Conservation (phyloP, 2,113 vertebrate genomes). For the Copsychus sechellarum region DNA sequence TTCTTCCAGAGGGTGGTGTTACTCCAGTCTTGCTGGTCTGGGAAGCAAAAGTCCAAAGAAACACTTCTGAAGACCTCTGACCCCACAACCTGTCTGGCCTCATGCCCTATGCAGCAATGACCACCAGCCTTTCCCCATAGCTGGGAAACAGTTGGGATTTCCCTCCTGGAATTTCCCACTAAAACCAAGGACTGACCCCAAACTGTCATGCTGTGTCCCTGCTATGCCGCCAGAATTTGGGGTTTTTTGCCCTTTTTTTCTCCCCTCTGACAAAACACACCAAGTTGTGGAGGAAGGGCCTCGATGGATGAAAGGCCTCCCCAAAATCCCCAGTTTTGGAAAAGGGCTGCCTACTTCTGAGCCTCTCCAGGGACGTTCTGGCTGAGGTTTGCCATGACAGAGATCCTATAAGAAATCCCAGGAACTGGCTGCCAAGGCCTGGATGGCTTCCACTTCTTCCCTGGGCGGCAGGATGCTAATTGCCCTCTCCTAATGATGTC, state of each 20-base stretch:
- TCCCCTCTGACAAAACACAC: background rate
- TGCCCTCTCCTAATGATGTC: background rate
- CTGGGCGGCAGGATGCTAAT: background rate
- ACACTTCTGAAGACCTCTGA: background rate
- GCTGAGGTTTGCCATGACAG: background rate
- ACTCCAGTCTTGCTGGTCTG: background rate
- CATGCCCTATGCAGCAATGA: background rate
- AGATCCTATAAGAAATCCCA: background rate
- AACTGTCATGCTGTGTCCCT: rapidly evolving
- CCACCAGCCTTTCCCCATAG: background rate
- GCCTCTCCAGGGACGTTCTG: background rate
- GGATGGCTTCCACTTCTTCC: background rate
- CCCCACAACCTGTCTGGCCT: background rate
- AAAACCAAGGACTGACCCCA: background rate
- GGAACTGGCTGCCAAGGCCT: background rate
- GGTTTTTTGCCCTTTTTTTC: background rate
- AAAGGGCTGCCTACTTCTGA: background rate
- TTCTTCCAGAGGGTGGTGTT: background rate
- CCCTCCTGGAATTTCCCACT: background rate
- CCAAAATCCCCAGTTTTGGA: background rate
- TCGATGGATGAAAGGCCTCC: background rate
- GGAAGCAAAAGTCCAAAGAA: background rate
- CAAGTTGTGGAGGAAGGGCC: background rate
- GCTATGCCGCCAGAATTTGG: rapidly evolving
- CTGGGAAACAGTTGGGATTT: background rate